These are phyloP conservation scores for Acleris emargana DNA, from an alignment of 2,888 invertebrate genomes.

Conservation along the genomic window DNA sequence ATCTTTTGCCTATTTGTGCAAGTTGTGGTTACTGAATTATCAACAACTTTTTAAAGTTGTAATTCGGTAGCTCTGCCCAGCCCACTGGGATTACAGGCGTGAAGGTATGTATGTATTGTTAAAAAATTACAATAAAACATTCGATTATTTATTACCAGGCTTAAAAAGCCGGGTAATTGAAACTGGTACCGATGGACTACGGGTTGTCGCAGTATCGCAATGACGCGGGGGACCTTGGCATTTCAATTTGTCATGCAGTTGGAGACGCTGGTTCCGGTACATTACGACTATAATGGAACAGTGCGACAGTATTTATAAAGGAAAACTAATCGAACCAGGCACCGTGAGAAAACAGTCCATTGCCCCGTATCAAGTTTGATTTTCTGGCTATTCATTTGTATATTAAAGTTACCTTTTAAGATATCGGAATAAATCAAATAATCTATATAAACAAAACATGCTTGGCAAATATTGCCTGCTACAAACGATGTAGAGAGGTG, in stretches of 20 bases:
- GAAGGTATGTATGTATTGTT: too few relatives aligned
- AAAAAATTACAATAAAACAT: neutral
- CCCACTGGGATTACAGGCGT: too few relatives aligned
- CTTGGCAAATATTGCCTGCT: too few relatives aligned
- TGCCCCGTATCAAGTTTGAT: conserved; percentile 3
- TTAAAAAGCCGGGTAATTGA: neutral
- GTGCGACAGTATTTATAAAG: conserved; percentile 28
- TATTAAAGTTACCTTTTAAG: neutral
- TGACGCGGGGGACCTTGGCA: conserved; percentile 42
- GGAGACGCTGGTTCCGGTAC: conserved; percentile 36
- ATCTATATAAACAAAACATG: too few relatives aligned
- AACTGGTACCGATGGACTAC: conserved; percentile 1
- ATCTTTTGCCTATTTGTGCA: too few relatives aligned
- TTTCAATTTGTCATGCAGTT: conserved; percentile 44
- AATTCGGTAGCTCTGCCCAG: too few relatives aligned
- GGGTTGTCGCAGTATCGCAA: conserved; percentile 12
- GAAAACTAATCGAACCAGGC: conserved; percentile 26
- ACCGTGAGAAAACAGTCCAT: conserved; percentile 17
- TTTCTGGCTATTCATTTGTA: neutral
- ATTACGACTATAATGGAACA: conserved; percentile 12
- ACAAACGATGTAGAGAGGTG: too few relatives aligned
- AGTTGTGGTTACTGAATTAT: too few relatives aligned
- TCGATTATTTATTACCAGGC: neutral
- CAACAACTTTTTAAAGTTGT: too few relatives aligned
- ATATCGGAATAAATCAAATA: too few relatives aligned